These are phyloP conservation scores for Prionailurus bengalensis DNA, from an alignment of 2,113 vertebrate genomes.

Conservation along the genomic window DNA sequence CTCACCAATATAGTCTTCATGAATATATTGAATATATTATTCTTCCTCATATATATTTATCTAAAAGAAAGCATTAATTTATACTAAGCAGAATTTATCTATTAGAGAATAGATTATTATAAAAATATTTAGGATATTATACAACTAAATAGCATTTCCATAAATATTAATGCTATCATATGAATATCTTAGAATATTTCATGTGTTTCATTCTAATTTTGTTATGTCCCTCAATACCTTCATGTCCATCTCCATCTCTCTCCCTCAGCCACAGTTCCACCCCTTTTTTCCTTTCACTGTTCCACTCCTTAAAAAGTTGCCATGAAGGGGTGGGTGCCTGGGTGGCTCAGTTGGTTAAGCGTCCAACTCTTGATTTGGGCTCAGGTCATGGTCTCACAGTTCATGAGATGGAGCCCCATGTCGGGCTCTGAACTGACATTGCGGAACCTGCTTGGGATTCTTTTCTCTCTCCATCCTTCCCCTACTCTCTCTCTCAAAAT, in stretches of 20 bases:
- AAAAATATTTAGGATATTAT: background rate
- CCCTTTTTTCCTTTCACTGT: background rate
- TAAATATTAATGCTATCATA: background rate
- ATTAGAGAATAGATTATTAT: background rate
- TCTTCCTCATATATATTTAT: background rate
- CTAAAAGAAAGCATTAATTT: background rate
- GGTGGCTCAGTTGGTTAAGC: too few species aligned
- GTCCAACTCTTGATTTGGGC: too few species aligned
- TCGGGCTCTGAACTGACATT: too few species aligned
- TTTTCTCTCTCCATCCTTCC: too few species aligned
- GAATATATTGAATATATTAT: background rate
- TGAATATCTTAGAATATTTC: constrained; percentile 7
- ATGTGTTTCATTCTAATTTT: background rate
- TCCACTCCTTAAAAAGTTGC: background rate
- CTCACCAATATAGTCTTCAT: background rate
- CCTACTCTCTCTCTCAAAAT: too few species aligned
- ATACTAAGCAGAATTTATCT: background rate
- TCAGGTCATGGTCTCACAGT: too few species aligned
- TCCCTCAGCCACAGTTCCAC: background rate
- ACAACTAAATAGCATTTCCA: background rate
- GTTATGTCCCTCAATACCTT: background rate
- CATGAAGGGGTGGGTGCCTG: background rate
- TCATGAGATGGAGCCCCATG: too few species aligned
- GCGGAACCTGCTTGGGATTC: too few species aligned
- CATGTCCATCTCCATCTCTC: background rate